phyloP scores from a whole-genome alignment of 35 echinoderm and acorn worm genomes.

The Heliocidaris tuberculata region DNA sequence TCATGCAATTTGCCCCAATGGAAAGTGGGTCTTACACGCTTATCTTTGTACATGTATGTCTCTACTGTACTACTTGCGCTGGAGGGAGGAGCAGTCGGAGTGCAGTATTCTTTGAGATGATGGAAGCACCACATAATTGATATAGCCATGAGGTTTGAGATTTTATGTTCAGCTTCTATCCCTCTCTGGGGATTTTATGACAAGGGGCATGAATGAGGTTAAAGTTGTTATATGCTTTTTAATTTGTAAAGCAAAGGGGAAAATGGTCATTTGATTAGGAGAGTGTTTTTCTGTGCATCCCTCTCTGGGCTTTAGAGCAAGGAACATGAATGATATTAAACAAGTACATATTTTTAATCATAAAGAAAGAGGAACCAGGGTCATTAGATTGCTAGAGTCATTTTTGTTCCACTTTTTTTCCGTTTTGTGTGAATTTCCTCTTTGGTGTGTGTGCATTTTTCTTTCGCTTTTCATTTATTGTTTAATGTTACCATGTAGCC shows the following conservation, averaged over 20 bases:
- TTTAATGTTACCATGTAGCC: background rate
- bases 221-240: background rate
- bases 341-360: background rate
- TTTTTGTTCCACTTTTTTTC: background rate
- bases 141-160: background rate
- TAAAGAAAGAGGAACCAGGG: background rate
- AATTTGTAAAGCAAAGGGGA: background rate
- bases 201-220: background rate
- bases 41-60: background rate
- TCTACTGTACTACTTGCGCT: background rate
- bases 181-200: background rate
- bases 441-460: too few species aligned
- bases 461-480: background rate
- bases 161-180: background rate
- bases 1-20: background rate
- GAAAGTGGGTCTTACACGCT: background rate
- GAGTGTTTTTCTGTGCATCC: background rate
- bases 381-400: background rate
- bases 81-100: background rate
- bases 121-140: background rate
- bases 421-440: background rate
- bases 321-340: background rate
- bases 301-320: background rate
- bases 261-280: background rate
- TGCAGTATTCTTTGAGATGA: background rate